Evolutionary conservation across 2,888 invertebrate species (phyloP).

Genomic region (Leucophenga maculata): DNA sequence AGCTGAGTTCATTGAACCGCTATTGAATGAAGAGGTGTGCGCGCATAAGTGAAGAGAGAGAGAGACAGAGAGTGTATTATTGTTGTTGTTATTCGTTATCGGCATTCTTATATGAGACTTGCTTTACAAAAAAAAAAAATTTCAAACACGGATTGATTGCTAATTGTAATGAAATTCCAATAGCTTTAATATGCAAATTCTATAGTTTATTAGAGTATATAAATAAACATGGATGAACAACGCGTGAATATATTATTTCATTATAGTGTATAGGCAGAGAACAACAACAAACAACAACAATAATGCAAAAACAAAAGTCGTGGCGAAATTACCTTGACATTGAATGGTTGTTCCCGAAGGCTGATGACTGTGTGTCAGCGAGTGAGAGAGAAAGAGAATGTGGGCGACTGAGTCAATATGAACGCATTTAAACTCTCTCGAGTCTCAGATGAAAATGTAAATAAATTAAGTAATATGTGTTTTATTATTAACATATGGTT

Average conservation of each 20-base stretch:
- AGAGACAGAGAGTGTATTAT: too few species aligned
- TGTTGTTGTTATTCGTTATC: too few species aligned
- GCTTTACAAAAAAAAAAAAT: too few species aligned
- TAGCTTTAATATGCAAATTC: background rate
- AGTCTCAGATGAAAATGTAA: constrained; percentile 19
- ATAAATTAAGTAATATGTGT: constrained; percentile 31
- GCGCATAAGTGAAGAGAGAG: too few species aligned
- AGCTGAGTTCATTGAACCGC: constrained; percentile 53
- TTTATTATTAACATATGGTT: constrained; percentile 26
- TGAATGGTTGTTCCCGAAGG: constrained; percentile 36
- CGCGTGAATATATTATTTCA: too few species aligned
- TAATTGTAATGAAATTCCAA: constrained; percentile 30
- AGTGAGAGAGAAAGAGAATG: background rate
- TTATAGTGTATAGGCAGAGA: too few species aligned
- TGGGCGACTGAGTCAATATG: background rate
- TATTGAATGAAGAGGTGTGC: too few species aligned
- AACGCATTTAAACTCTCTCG: constrained; percentile 1
- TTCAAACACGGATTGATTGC: background rate
- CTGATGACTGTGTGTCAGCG: background rate
- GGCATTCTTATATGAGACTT: too few species aligned
- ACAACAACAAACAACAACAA: constrained; percentile 32
- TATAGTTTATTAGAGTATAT: constrained; percentile 3
- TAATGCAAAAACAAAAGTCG: constrained; percentile 8
- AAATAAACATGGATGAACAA: constrained; percentile 20
- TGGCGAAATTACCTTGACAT: constrained; percentile 56